Evolutionary conservation across 2,888 invertebrate species (phyloP).

Genomic region (Andrena praecox): DNA sequence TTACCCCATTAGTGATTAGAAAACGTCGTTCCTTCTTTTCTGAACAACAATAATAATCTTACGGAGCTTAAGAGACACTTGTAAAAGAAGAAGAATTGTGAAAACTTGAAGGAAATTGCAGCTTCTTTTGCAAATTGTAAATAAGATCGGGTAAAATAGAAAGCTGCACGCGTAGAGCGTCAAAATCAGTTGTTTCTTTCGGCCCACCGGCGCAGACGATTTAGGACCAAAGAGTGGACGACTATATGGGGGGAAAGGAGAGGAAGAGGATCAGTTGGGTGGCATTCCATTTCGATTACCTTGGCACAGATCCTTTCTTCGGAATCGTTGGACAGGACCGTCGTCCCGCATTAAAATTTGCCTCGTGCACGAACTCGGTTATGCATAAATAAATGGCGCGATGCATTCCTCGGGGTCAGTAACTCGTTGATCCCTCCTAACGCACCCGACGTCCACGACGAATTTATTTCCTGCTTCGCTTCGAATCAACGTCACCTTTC

Average conservation of each 20-base stretch:
- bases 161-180: too few species aligned
- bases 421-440: conserved; percentile 52
- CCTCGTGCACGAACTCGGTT: conserved; percentile 69
- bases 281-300: conserved; percentile 65
- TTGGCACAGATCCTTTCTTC: conserved; percentile 68
- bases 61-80: too few species aligned
- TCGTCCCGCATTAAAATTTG: conserved; percentile 72
- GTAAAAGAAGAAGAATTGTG: too few species aligned
- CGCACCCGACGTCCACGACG: conserved; percentile 3
- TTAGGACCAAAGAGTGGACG: not conserved
- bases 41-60: too few species aligned
- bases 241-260: not conserved
- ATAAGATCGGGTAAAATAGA: too few species aligned
- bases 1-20: too few species aligned
- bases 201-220: not conserved
- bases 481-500: not conserved
- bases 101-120: too few species aligned
- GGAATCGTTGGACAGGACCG: conserved; percentile 54
- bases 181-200: not conserved
- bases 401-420: conserved; percentile 65
- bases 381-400: conserved; percentile 72
- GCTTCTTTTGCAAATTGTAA: too few species aligned
- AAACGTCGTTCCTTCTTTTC: too few species aligned
- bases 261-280: conserved; percentile 42
- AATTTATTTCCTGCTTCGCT: not conserved